phyloP scores from a whole-genome alignment of 2,797 vertebrate species.

The Stomatorhinus walkeri region DNA sequence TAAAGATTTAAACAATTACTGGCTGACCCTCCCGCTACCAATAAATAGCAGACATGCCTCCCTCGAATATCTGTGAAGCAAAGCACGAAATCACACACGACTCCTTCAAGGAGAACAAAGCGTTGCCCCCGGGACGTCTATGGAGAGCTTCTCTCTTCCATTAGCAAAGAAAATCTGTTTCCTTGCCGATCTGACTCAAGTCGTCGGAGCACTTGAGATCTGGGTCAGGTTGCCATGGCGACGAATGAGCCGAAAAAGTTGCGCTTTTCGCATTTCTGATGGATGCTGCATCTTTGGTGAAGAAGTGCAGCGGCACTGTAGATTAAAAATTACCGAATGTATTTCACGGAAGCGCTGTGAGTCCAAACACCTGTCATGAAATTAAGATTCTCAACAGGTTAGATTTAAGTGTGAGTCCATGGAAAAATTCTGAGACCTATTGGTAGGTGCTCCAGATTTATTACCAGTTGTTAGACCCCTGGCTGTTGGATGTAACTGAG shows the following conservation, averaged over 20 bases:
- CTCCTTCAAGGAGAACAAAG: conserved; percentile 7
- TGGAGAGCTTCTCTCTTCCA: conserved; percentile 25
- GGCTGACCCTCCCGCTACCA: background rate
- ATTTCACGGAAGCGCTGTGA: conserved; percentile 11
- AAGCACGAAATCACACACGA: background rate
- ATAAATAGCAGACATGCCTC: background rate
- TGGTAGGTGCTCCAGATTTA: conserved; percentile 22
- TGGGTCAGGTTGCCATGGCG: conserved; percentile 68
- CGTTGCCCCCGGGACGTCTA: background rate
- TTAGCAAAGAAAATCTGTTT: conserved; percentile 31
- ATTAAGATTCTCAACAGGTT: conserved; percentile 29
- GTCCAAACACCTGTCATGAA: conserved; percentile 24
- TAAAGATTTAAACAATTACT: background rate
- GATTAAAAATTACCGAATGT: conserved; percentile 34
- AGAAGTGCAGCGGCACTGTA: conserved; percentile 30
- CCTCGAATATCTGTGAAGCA: background rate
- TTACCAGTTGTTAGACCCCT: background rate
- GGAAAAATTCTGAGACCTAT: conserved; percentile 18
- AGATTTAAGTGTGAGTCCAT: conserved; percentile 32
- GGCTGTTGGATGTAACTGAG: background rate
- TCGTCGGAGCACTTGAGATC: conserved; percentile 59
- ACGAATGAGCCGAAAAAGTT: conserved; percentile 54
- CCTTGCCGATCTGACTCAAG: conserved; percentile 24
- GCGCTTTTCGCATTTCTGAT: conserved; percentile 23
- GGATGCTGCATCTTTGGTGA: conserved; percentile 12